Conservation (phyloP, 2,113 vertebrate genomes). For the Piaya cayana region DNA sequence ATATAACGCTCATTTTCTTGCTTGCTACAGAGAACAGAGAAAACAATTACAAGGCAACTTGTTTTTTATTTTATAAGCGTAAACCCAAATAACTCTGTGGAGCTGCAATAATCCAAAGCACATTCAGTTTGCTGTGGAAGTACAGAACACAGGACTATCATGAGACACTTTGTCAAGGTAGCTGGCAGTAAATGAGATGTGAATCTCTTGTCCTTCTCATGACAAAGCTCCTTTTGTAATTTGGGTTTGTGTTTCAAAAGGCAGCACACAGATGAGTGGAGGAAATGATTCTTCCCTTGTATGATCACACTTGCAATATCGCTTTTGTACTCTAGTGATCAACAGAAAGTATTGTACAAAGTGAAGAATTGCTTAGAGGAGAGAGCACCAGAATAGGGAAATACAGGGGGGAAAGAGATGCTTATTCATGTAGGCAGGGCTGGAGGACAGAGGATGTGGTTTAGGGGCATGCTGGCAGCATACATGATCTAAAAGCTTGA, state of each 20-base stretch:
- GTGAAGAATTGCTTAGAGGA: background rate
- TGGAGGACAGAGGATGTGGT: rapidly evolving
- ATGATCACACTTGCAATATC: background rate
- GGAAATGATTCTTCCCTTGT: background rate
- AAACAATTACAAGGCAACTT: background rate
- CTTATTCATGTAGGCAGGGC: background rate
- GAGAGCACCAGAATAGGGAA: background rate
- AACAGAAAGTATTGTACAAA: background rate
- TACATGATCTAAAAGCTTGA: background rate
- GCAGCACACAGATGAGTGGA: background rate
- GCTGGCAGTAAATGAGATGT: background rate
- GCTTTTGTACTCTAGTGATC: background rate
- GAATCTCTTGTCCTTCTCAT: background rate
- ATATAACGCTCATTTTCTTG: background rate
- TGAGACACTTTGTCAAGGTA: background rate
- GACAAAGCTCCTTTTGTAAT: background rate
- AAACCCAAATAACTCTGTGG: background rate
- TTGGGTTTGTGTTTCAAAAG: background rate
- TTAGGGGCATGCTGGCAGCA: background rate
- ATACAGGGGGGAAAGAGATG: background rate
- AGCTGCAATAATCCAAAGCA: background rate
- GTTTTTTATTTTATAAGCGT: background rate
- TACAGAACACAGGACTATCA: background rate
- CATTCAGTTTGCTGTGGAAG: background rate
- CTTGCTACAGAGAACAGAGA: background rate